phyloP scores from a whole-genome alignment of 2,797 vertebrate genomes.

The Bryconaethiops microstoma region DNA sequence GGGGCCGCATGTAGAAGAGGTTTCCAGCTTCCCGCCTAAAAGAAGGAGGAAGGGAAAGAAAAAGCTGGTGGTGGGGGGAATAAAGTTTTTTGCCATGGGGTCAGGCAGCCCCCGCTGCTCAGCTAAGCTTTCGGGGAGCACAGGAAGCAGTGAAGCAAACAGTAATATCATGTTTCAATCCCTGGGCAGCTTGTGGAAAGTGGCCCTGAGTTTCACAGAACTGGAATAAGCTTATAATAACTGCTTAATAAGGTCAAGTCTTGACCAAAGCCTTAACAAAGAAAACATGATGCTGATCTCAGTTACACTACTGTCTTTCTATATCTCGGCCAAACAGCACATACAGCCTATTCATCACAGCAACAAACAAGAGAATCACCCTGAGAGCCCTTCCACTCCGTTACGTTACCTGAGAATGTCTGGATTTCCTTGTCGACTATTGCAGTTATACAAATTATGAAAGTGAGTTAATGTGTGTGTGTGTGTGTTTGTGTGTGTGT shows the following conservation, averaged over 20 bases:
- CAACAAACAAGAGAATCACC: constrained; percentile 9
- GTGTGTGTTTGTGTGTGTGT: no score
- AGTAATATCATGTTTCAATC: constrained; percentile 74
- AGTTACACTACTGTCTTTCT: neutral
- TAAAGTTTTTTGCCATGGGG: neutral
- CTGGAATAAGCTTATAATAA: constrained; percentile 18
- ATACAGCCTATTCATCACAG: constrained; percentile 12
- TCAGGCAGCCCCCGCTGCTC: constrained; percentile 22
- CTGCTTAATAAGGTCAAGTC: constrained; percentile 4
- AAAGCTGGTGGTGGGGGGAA: neutral
- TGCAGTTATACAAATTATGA: neutral
- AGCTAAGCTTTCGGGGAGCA: constrained; percentile 64
- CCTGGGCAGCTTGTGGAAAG: constrained; percentile 53
- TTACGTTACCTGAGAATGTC: constrained; percentile 19
- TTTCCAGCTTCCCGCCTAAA: constrained; percentile 1
- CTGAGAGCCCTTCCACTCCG: neutral
- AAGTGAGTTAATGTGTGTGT: neutral
- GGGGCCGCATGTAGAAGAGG: constrained; percentile 13
- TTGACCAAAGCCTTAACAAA: constrained; percentile 3
- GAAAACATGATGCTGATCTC: neutral
- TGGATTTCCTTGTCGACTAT: constrained; percentile 13
- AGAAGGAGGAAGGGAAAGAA: neutral
- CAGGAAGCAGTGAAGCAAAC: constrained; percentile 80
- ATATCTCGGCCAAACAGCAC: constrained; percentile 26
- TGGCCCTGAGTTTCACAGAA: constrained; percentile 48